Evolutionary conservation across 37 sponge, comb jelly and placozoan species (phyloP).

Genomic region (Chondrilla cf. caribensis): DNA sequence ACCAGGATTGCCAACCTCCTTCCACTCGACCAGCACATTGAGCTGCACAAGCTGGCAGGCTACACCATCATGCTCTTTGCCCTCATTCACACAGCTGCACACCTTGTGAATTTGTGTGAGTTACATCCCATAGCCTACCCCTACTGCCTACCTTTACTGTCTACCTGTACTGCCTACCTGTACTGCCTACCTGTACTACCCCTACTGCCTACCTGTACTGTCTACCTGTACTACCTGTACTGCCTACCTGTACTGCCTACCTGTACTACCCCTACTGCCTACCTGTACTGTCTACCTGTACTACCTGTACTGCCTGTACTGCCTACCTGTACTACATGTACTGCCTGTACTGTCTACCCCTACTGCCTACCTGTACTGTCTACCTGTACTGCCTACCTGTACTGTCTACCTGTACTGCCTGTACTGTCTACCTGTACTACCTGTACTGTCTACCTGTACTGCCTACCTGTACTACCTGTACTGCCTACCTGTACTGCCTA

Average conservation of each 20-base stretch:
- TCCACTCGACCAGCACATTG: conserved; percentile 86
- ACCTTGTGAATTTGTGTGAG: conserved; percentile 70
- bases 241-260: neutral
- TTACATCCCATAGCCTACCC: neutral
- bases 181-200: neutral
- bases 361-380: neutral
- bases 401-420: neutral
- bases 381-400: neutral
- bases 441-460: neutral
- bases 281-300: too few species aligned
- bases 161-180: neutral
- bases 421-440: neutral
- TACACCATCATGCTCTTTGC: conserved; percentile 54
- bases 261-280: neutral
- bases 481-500: neutral
- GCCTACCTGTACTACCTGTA: neutral
- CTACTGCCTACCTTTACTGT: neutral
- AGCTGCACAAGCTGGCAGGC: conserved; percentile 80
- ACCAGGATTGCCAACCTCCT: conserved; percentile 53
- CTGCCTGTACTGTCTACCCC: neutral
- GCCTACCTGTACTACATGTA: neutral
- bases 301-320: neutral
- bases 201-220: too few species aligned
- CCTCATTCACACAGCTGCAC: conserved; percentile 54
- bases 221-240: neutral